Evolutionary conservation across 2,113 vertebrate genomes (phyloP), one percentile per base, ranked within the genome.

Genomic region (Tupaia chinensis): DNA sequence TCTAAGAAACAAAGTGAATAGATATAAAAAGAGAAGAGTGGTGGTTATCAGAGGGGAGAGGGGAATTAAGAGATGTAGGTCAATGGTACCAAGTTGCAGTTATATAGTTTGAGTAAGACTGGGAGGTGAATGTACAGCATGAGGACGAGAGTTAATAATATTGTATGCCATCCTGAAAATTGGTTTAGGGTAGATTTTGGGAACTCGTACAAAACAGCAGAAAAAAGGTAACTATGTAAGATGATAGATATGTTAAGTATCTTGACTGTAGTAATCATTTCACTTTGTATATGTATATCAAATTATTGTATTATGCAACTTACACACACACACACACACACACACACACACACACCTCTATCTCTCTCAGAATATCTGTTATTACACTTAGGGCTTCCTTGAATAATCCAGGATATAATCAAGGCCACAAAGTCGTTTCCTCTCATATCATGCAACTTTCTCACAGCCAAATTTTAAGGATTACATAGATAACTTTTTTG

Each of bases 361-460:
- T 4, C 3, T 72, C 8, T 8, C 29, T 93, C 11, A 54, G 17
- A 14, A 66, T 1, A 32, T 5, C 14, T 86, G 15, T 16, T 6
- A 77, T 44, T 69, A 8, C 4, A 63, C 69, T 79, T 74, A 73
- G 23, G 10, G 32, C 14, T 3, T 13, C 56, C 4, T 5, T 68
- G 19, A 17, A 25, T 65, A 66, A 76, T 25, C 1, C 29, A 68
- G 22, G 20, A 16, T 12, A 54, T 34, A n/a, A 56, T 27, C 7
- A 58, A 5, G 19, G 2, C 12, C 16, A 9, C 5, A 65, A 82
- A 15, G 0, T 11, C 9, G 9, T 91, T 72, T 63, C n/a, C 0
- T 2, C 2, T 1, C 9, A 3, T 32, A 34, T 66, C 12, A n/a
- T 0, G 13, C 44, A 73, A 14, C 3, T 73, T 44, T 44, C 7